phyloP scores from a whole-genome alignment of 2,888 invertebrate genomes.

The Trilocha varians region DNA sequence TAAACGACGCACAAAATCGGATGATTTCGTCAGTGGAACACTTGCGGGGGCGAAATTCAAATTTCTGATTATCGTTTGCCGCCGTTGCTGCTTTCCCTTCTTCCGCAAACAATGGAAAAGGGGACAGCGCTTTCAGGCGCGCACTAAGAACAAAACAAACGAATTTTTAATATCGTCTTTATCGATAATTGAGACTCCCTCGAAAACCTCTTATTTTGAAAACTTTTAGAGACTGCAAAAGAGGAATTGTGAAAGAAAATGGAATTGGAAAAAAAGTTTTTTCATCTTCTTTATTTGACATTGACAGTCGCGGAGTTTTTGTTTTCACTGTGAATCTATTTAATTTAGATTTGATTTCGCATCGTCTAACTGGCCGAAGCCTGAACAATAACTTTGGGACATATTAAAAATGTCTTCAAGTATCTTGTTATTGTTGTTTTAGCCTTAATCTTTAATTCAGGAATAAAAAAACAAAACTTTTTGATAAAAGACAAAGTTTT shows the following conservation, averaged over 20 bases:
- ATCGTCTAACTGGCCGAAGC: conserved; percentile 53
- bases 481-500: background rate
- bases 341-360: conserved; percentile 63
- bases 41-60: conserved; percentile 63
- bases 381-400: conserved; percentile 49
- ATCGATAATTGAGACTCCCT: conserved; percentile 72
- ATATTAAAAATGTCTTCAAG: conserved; percentile 32
- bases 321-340: conserved; percentile 67
- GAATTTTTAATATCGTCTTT: conserved; percentile 73
- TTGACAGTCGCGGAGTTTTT: conserved; percentile 70
- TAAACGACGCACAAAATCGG: conserved; percentile 63
- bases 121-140: conserved; percentile 59
- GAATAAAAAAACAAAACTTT: background rate
- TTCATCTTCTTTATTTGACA: conserved; percentile 74
- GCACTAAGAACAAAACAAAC: conserved; percentile 71
- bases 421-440: conserved; percentile 14
- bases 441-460: too few relatives aligned
- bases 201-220: conserved; percentile 71
- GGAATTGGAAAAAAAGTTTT: conserved; percentile 69
- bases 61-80: conserved; percentile 67
- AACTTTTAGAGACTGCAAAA: conserved; percentile 69
- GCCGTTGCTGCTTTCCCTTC: conserved; percentile 57
- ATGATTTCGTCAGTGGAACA: conserved; percentile 54
- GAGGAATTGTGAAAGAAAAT: conserved; percentile 68
- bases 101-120: conserved; percentile 67